A percentile compares a stretch with the other conserved stretches of the same genome.
Evolutionary conservation across 2,113 vertebrate species (phyloP).

Genomic region (Cervus canadensis): DNA sequence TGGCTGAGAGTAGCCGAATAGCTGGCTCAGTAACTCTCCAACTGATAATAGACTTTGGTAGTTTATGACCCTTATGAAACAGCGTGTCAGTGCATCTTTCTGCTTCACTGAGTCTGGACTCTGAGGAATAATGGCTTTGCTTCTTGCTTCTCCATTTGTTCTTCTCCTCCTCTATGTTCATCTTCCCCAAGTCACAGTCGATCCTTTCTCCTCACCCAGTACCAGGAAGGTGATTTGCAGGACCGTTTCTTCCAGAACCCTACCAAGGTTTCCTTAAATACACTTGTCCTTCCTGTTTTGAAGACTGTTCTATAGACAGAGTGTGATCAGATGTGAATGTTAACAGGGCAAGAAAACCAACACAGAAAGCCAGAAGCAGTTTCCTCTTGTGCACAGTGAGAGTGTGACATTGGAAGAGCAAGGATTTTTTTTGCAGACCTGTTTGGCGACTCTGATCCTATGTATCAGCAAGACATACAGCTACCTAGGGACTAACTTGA

Average conservation of each 20-base stretch:
- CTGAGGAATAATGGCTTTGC: constrained; percentile 6
- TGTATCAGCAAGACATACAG: neutral
- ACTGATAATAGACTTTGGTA: neutral
- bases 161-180: neutral
- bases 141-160: constrained; percentile 35
- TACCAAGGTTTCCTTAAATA: neutral
- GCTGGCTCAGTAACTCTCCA: neutral
- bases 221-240: neutral
- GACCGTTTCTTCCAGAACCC: neutral
- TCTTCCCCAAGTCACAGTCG: neutral
- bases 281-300: neutral
- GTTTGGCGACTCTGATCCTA: neutral
- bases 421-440: neutral
- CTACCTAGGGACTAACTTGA: neutral
- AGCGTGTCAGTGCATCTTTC: neutral
- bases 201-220: neutral
- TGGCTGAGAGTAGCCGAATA: neutral
- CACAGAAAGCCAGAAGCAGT: neutral
- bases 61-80: neutral
- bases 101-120: constrained; percentile 20
- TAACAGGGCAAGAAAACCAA: neutral
- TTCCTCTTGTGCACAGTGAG: neutral
- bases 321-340: neutral
- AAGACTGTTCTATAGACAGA: constrained; percentile 15
- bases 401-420: neutral